Conservation (phyloP, 2,888 invertebrate genomes). For the Latrodectus hesperus region DNA sequence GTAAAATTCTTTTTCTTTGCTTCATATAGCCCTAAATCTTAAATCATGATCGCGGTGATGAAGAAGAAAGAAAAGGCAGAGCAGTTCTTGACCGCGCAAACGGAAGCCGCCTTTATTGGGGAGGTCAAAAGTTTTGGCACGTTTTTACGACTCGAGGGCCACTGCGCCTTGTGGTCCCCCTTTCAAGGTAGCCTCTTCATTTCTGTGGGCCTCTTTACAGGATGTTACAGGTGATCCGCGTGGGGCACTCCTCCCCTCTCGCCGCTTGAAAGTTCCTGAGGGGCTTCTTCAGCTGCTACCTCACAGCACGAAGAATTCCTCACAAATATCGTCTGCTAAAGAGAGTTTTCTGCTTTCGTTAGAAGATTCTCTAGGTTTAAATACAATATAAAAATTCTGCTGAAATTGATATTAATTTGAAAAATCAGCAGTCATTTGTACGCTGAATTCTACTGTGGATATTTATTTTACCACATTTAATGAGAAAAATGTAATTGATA, state of each 20-base stretch:
- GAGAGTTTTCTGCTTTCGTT: too few species aligned
- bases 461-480: too few species aligned
- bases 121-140: constrained; percentile 44
- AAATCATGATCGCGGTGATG: constrained; percentile 25
- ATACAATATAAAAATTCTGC: too few species aligned
- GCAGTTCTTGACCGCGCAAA: constrained; percentile 38
- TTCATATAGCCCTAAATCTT: constrained; percentile 5
- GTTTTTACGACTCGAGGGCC: constrained; percentile 41
- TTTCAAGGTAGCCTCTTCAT: background rate
- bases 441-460: too few species aligned
- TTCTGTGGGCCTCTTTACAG: constrained; percentile 24
- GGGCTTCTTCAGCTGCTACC: too few species aligned
- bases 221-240: constrained; percentile 29
- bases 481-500: too few species aligned
- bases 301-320: too few species aligned
- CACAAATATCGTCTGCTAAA: too few species aligned
- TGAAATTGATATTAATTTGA: too few species aligned
- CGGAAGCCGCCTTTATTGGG: constrained; percentile 51
- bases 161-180: background rate
- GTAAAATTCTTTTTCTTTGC: constrained; percentile 24
- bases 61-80: background rate
- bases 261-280: background rate
- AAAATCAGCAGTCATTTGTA: too few species aligned
- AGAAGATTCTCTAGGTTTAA: too few species aligned
- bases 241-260: background rate